Percentiles rank a stretch among this genome's conserved stretches.
Evolutionary conservation across 2,888 invertebrate genomes (phyloP).

Genomic region (Atrina japonica): DNA sequence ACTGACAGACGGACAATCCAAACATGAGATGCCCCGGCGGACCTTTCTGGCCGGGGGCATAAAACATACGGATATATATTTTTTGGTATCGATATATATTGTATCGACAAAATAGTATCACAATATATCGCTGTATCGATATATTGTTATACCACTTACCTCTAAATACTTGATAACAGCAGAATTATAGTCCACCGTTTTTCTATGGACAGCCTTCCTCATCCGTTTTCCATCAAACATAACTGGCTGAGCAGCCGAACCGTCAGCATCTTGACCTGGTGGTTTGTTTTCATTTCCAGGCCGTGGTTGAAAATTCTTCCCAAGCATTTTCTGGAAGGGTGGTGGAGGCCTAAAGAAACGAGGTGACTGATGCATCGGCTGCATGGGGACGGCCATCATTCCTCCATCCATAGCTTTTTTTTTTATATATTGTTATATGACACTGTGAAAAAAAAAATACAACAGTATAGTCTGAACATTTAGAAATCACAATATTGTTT

Average conservation of each 20-base stretch:
- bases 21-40: too few species aligned
- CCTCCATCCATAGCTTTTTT: background rate
- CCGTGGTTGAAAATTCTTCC: conserved; percentile 8
- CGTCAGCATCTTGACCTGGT: background rate
- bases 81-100: too few species aligned
- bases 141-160: too few species aligned
- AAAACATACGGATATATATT: too few species aligned
- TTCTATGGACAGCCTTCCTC: conserved; percentile 97
- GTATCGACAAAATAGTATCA: too few species aligned
- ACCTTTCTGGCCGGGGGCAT: too few species aligned
- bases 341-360: background rate
- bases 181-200: conserved; percentile 98
- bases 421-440: too few species aligned
- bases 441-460: too few species aligned
- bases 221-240: conserved; percentile 93
- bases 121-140: too few species aligned
- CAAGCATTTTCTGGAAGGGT: conserved; percentile 1
- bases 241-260: background rate
- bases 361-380: background rate
- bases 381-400: conserved; percentile 15
- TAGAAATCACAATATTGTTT: too few species aligned
- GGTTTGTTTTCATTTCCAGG: background rate
- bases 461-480: too few species aligned
- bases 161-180: conserved; percentile 95
- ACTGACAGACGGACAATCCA: too few species aligned